Conservation (phyloP, 2,113 vertebrate genomes). For the Tragelaphus buxtoni region DNA sequence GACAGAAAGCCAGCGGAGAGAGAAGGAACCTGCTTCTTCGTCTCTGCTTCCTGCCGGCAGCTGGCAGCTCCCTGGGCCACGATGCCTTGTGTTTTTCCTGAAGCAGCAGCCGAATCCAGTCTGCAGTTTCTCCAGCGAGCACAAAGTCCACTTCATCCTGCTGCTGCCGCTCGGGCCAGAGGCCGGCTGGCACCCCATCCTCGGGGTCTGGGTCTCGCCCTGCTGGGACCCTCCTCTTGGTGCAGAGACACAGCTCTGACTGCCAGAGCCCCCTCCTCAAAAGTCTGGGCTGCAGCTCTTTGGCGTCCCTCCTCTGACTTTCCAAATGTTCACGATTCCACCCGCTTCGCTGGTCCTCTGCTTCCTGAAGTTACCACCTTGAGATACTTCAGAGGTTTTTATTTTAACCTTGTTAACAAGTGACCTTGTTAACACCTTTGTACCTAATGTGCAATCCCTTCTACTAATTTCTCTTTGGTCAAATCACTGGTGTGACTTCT, state of each 20-base stretch:
- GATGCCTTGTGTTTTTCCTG: background rate
- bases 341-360: background rate
- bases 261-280: fast-evolving
- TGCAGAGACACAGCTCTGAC: background rate
- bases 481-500: background rate
- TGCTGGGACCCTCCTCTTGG: background rate
- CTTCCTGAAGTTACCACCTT: too few species aligned
- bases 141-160: background rate
- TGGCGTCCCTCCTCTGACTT: background rate
- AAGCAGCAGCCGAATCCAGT: background rate
- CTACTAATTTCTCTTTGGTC: background rate
- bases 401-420: background rate
- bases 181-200: background rate
- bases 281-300: background rate
- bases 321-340: background rate
- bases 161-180: fast-evolving
- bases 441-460: background rate
- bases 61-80: background rate
- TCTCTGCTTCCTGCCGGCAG: background rate
- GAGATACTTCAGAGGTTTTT: background rate
- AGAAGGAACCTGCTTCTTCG: background rate
- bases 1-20: too few species aligned
- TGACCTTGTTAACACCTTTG: background rate
- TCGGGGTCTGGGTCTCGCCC: background rate
- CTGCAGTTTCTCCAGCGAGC: background rate